Evolutionary conservation across 2,797 vertebrate genomes (phyloP).

Genomic region (Neosilurus hyrtlii): DNA sequence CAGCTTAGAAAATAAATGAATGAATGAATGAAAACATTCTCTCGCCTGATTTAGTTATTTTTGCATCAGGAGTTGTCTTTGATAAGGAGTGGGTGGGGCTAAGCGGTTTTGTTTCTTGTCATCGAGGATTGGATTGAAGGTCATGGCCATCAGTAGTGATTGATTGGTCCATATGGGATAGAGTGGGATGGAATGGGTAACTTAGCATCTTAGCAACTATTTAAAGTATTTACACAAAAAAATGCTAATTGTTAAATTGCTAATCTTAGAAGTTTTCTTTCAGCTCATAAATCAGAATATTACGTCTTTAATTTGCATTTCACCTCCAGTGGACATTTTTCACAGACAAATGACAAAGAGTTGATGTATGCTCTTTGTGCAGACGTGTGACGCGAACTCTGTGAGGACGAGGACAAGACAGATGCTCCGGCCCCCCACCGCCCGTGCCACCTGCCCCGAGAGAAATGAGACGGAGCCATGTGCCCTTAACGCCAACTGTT

Average conservation of each 20-base stretch:
- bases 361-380: conserved; percentile 42
- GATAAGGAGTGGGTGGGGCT: not conserved
- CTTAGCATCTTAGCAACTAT: not conserved
- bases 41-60: not conserved
- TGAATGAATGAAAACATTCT: not conserved
- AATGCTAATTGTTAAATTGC: not conserved
- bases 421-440: conserved; percentile 76
- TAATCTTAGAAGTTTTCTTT: not conserved
- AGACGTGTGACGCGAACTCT: conserved; percentile 80
- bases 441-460: conserved; percentile 78
- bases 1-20: too few species aligned
- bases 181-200: not conserved
- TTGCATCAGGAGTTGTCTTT: not conserved
- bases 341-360: not conserved
- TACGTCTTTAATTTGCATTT: not conserved
- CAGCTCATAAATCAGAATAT: not conserved
- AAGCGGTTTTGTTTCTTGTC: not conserved
- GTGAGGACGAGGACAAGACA: conserved; percentile 80
- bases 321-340: not conserved
- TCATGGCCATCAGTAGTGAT: not conserved
- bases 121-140: not conserved
- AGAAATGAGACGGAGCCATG: conserved; percentile 82
- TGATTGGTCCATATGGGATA: not conserved
- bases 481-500: conserved; percentile 87
- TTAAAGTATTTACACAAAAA: not conserved